A percentile compares a stretch with the other conserved stretches of the same genome.
These are phyloP conservation scores for Caracal caracal DNA, from an alignment of 2,113 vertebrate species.

Conservation along the genomic window DNA sequence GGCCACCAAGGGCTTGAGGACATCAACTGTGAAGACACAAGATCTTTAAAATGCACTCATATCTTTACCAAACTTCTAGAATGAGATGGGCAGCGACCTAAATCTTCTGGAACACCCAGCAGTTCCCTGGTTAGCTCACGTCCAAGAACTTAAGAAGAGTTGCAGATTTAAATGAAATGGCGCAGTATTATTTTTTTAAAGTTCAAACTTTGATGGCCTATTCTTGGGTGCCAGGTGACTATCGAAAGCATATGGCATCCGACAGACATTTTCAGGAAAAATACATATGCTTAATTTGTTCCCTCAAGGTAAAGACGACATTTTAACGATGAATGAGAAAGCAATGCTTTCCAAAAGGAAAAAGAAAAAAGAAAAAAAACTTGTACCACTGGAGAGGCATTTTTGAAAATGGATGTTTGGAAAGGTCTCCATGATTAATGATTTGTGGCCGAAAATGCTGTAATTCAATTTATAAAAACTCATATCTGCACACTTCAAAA, in stretches of 20 bases:
- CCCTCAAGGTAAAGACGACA: constrained; percentile 52
- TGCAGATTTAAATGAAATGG: not conserved
- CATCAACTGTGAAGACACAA: not conserved
- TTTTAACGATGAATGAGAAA: constrained; percentile 29
- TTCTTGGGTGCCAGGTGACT: not conserved
- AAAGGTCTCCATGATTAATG: constrained; percentile 54
- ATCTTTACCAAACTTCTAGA: not conserved
- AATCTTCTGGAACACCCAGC: not conserved
- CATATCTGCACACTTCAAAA: not conserved
- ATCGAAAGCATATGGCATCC: not conserved
- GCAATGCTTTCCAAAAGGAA: not conserved
- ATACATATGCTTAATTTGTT: constrained; percentile 14
- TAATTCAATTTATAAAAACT: constrained; percentile 59
- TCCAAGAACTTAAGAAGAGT: not conserved
- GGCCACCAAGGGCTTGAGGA: not conserved
- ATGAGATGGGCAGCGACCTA: not conserved
- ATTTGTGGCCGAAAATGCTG: constrained; percentile 26
- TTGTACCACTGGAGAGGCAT: not conserved
- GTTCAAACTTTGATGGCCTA: not conserved
- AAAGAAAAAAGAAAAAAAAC: not conserved
- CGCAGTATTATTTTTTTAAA: not conserved
- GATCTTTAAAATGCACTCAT: not conserved
- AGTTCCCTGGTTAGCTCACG: not conserved
- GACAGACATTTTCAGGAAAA: not conserved
- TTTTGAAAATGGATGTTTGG: constrained; percentile 50